phyloP scores from a whole-genome alignment of 2,113 vertebrate genomes.

The Anhinga anhinga region DNA sequence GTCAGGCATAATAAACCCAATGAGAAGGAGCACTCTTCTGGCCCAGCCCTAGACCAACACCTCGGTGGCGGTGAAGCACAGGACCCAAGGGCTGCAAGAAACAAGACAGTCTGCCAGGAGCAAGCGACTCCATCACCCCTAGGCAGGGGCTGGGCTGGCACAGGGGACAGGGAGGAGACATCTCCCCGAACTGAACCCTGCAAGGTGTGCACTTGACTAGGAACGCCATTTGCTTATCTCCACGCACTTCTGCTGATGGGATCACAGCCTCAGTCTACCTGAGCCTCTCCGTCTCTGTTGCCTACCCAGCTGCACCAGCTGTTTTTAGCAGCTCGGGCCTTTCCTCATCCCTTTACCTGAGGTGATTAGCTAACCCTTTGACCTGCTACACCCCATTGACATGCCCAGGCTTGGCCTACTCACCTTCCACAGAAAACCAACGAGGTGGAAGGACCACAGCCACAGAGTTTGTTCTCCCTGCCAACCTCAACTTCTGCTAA shows the following conservation, averaged over 20 bases:
- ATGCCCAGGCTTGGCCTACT: neutral
- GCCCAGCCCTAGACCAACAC: neutral
- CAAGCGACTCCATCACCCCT: rapidly evolving
- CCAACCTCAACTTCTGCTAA: neutral
- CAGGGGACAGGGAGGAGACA: neutral
- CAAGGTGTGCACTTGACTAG: neutral
- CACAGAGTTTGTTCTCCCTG: neutral
- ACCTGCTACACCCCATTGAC: neutral
- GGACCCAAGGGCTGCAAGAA: neutral
- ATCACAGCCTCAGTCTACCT: neutral
- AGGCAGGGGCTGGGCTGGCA: neutral
- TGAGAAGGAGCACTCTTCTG: neutral
- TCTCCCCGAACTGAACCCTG: neutral
- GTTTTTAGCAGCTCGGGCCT: neutral
- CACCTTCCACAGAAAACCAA: neutral
- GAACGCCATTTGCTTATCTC: neutral
- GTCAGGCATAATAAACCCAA: neutral
- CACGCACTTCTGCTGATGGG: neutral
- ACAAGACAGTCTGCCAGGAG: neutral
- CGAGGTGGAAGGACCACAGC: neutral
- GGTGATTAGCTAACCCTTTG: conserved; percentile 40
- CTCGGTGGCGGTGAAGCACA: neutral
- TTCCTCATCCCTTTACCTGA: neutral
- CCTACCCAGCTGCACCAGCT: neutral
- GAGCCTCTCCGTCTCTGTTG: neutral